phyloP scores from a whole-genome alignment of 2,113 vertebrate species.

The Sinosuthora webbiana region DNA sequence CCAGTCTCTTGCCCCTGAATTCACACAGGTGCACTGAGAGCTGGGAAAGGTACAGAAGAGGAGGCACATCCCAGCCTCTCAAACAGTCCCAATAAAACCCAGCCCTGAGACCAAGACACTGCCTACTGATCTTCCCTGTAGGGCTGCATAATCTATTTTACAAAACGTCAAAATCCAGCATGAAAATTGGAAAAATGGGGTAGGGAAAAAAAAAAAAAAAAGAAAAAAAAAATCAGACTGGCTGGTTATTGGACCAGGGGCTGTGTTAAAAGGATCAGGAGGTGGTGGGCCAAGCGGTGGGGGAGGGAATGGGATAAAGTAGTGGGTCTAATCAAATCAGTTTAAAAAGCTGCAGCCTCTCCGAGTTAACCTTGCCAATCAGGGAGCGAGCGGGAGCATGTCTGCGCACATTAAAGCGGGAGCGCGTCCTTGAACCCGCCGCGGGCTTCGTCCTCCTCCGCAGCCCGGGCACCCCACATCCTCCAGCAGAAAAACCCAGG shows the following conservation, averaged over 20 bases:
- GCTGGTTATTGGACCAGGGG: constrained; percentile 66
- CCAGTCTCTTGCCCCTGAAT: neutral
- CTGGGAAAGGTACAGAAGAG: neutral
- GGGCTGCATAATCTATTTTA: constrained; percentile 55
- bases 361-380: constrained; percentile 90
- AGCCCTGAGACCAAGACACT: neutral
- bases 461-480: constrained; percentile 23
- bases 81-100: neutral
- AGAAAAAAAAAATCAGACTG: neutral
- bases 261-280: constrained; percentile 91
- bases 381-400: constrained; percentile 74
- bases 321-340: constrained; percentile 90
- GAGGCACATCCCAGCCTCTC: neutral
- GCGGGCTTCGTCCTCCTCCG: neutral
- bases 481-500: neutral
- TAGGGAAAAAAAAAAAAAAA: neutral
- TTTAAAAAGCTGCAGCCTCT: constrained; percentile 81
- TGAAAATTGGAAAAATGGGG: constrained; percentile 1
- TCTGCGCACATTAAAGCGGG: constrained; percentile 81
- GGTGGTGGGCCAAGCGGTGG: constrained; percentile 67
- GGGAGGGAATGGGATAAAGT: constrained; percentile 71
- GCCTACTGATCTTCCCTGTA: constrained; percentile 24
- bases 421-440: constrained; percentile 85
- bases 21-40: neutral
- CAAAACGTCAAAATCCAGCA: constrained; percentile 65